phyloP scores from a whole-genome alignment of 2,113 vertebrate species.

The human region GRCh38 chr9:118384501-118385000 shows the following conservation, averaged over 20 bases:
- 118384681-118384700: conserved; percentile 89
- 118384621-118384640: conserved; percentile 83
- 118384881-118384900: conserved; percentile 49
- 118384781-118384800: conserved; percentile 89
- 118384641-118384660: conserved; percentile 87
- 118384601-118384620: conserved; percentile 90
- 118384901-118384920: neutral
- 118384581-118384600: conserved; percentile 88
- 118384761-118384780: conserved; percentile 84
- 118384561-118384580: conserved; percentile 88
- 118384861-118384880: conserved; percentile 35
- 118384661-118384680: conserved; percentile 88
- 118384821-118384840: conserved; percentile 86
- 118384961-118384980: neutral
- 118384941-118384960: neutral
- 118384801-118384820: conserved; percentile 84
- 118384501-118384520: conserved; percentile 79
- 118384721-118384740: conserved; percentile 84
- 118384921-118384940: neutral
- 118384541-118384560: conserved; percentile 83
- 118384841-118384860: conserved; percentile 74
- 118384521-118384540: conserved; percentile 83
- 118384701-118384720: conserved; percentile 89
- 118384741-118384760: conserved; percentile 86
- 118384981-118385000: neutral